These are phyloP conservation scores for Oxygymnocypris stewartii DNA, from an alignment of 2,113 vertebrate genomes.

Conservation along the genomic window DNA sequence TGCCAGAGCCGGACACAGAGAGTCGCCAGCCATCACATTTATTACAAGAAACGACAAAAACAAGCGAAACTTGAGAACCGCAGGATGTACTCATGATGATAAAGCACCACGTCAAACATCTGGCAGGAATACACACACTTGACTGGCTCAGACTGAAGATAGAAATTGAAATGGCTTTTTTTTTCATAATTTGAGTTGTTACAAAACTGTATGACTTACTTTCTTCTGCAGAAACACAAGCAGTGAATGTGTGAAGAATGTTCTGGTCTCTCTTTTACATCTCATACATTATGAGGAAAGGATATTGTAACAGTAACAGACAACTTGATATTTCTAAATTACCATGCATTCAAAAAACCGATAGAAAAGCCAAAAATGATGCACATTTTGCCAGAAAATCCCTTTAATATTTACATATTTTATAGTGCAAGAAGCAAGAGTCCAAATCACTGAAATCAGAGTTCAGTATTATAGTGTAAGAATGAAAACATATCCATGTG, in stretches of 20 bases:
- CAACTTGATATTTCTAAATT: background rate
- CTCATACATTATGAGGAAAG: background rate
- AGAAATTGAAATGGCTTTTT: too few relatives aligned
- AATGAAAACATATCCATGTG: too few relatives aligned
- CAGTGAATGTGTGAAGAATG: background rate
- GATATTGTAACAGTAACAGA: background rate
- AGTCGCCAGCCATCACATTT: background rate
- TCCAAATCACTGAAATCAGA: too few relatives aligned
- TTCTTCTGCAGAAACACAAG: background rate
- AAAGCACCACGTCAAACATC: background rate
- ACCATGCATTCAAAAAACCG: background rate
- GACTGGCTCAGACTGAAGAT: background rate
- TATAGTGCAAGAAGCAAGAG: too few relatives aligned
- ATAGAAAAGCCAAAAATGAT: background rate
- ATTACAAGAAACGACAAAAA: background rate
- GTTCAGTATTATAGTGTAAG: too few relatives aligned
- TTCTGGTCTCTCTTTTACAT: background rate
- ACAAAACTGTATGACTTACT: background rate
- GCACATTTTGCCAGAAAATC: background rate
- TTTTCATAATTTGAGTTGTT: background rate
- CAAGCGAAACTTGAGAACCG: background rate
- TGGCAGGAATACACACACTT: background rate
- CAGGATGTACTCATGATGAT: background rate
- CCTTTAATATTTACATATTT: too few relatives aligned
- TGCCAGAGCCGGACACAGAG: constrained; percentile 25